These are phyloP conservation scores for Laterallus jamaicensis DNA, from an alignment of 2,113 vertebrate genomes.

Conservation along the genomic window DNA sequence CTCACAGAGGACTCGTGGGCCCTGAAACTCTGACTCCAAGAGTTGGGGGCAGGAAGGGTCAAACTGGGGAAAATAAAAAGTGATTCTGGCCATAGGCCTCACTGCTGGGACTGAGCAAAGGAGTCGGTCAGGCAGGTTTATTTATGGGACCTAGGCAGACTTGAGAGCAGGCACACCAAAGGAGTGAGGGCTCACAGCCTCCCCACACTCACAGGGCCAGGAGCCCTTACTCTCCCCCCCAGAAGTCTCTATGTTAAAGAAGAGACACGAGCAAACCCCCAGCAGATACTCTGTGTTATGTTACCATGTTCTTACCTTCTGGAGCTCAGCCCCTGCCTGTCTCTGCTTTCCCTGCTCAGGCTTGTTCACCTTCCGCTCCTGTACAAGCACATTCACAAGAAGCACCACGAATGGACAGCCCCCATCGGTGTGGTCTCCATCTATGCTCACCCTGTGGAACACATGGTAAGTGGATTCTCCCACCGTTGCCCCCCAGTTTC, in stretches of 20 bases:
- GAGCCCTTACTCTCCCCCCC: neutral
- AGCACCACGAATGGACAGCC: conserved; percentile 96
- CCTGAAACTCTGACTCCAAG: neutral
- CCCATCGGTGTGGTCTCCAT: conserved; percentile 85
- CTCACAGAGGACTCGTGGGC: accelerated
- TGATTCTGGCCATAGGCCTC: neutral
- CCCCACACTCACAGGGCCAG: neutral
- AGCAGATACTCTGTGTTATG: neutral
- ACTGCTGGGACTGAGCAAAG: neutral
- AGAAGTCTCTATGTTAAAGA: neutral
- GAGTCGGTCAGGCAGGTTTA: neutral
- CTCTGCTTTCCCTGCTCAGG: conserved; percentile 61
- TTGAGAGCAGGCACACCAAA: neutral
- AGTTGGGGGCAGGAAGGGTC: neutral
- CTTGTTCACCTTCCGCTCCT: conserved; percentile 86
- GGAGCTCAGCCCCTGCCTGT: neutral
- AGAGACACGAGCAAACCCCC: neutral
- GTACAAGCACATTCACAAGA: conserved; percentile 90
- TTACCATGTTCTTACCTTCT: neutral
- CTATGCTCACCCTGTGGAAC: conserved; percentile 90
- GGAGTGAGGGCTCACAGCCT: neutral
- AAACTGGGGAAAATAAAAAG: neutral
- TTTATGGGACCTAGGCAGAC: neutral
- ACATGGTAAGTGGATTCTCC: conserved; percentile 79
- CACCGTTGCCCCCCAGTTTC: neutral